Evolutionary conservation across 2,888 invertebrate species (phyloP).

Genomic region (Epiblema foenella): DNA sequence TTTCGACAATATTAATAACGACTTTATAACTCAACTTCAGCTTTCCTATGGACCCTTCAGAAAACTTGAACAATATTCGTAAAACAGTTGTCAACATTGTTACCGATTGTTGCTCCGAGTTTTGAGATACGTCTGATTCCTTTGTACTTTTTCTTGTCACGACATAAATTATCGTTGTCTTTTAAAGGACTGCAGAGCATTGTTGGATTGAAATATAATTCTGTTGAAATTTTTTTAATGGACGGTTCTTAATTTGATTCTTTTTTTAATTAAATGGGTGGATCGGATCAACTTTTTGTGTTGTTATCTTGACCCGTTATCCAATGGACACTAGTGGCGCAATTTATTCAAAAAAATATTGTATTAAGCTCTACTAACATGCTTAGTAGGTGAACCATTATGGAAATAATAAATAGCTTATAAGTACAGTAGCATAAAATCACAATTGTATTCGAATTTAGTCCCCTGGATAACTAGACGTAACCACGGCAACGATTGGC

Average conservation of each 20-base stretch:
- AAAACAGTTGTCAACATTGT: conserved; percentile 42
- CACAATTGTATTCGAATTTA: no score
- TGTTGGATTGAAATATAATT: conserved; percentile 14
- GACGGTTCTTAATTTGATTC: conserved; percentile 7
- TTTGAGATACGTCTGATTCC: conserved; percentile 34
- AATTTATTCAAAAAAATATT: no score
- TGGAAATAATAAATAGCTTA: no score
- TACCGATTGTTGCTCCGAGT: conserved; percentile 37
- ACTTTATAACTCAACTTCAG: conserved; percentile 20
- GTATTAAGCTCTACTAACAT: no score
- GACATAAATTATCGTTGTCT: conserved; percentile 39
- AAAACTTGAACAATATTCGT: conserved; percentile 37
- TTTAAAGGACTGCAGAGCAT: conserved; percentile 21
- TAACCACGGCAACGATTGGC: no score
- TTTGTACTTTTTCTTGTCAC: conserved; percentile 36
- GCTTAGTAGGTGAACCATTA: no score
- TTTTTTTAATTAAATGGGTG: conserved; percentile 13
- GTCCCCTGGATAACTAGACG: no score
- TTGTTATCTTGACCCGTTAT: no score
- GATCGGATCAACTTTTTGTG: no score
- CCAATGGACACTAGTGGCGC: no score
- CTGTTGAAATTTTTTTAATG: conserved; percentile 9
- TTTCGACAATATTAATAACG: conserved; percentile 20
- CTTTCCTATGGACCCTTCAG: conserved; percentile 23
- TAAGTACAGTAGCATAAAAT: no score